Conservation (phyloP, 2,888 invertebrate genomes). For the Drosophila rubida region DNA sequence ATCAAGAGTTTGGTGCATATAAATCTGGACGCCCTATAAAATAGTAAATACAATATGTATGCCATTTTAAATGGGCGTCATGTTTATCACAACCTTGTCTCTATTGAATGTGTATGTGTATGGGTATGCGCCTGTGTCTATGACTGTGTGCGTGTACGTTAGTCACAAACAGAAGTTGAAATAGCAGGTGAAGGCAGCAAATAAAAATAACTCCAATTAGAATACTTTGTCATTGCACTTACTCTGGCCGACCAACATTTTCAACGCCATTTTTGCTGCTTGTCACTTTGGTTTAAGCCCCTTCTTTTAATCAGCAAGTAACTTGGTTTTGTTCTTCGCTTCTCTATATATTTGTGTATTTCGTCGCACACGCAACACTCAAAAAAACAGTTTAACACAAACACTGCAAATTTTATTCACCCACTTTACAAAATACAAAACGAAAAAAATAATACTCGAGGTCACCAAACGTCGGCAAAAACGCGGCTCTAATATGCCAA, state of each 20-base stretch:
- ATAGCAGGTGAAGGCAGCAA: background rate
- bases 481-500: conserved; percentile 38
- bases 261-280: conserved; percentile 90
- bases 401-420: conserved; percentile 15
- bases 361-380: conserved; percentile 46
- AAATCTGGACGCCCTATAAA: background rate
- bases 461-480: conserved; percentile 41
- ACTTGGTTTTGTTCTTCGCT: background rate
- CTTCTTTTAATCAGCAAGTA: conserved; percentile 23
- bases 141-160: conserved; percentile 31
- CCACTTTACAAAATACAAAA: conserved; percentile 37
- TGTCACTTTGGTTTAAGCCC: conserved; percentile 20
- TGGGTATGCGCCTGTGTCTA: background rate
- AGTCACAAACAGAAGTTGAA: conserved; percentile 38
- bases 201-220: conserved; percentile 18
- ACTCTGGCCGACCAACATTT: conserved; percentile 94
- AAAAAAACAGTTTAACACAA: conserved; percentile 25
- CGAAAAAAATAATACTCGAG: conserved; percentile 45
- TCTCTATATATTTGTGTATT: conserved; percentile 3
- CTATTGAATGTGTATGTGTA: conserved; percentile 1
- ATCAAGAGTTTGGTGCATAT: conserved; percentile 30
- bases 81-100: conserved; percentile 47
- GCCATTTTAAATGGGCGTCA: conserved; percentile 41
- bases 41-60: background rate
- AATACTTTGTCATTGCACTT: conserved; percentile 85